Evolutionary conservation across 2,113 vertebrate genomes (phyloP).

Genomic region (Hippocampus mohnikei): DNA sequence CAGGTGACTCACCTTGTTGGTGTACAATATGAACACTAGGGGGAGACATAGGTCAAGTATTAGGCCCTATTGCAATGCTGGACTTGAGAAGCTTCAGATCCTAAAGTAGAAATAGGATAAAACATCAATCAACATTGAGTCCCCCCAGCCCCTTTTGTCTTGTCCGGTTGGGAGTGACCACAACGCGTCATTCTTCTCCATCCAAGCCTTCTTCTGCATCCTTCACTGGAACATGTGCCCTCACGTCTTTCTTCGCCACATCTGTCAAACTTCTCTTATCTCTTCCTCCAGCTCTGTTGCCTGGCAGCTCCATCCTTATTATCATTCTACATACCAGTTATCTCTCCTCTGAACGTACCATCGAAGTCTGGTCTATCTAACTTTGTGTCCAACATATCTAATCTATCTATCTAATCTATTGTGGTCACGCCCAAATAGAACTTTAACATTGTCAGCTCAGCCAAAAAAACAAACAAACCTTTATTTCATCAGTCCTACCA

Average conservation of each 20-base stretch:
- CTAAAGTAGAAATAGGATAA: background rate
- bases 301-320: background rate
- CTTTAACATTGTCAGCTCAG: too few relatives aligned
- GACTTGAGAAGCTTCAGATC: background rate
- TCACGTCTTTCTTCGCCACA: background rate
- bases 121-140: background rate
- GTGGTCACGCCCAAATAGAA: too few relatives aligned
- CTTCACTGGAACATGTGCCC: background rate
- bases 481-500: too few relatives aligned
- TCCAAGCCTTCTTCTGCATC: background rate
- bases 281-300: background rate
- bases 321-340: background rate
- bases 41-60: constrained; percentile 21
- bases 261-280: background rate
- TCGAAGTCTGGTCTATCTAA: background rate
- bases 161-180: background rate
- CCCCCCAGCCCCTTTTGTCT: background rate
- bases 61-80: too few relatives aligned
- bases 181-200: background rate
- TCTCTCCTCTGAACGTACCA: background rate
- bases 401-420: too few relatives aligned
- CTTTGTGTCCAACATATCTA: background rate
- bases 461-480: too few relatives aligned
- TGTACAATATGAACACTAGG: constrained; percentile 29
- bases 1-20: background rate